Percentiles rank a stretch among this genome's conserved stretches.
phyloP scores from a whole-genome alignment of 2,113 vertebrate species.

The Megaceryle torquata region DNA sequence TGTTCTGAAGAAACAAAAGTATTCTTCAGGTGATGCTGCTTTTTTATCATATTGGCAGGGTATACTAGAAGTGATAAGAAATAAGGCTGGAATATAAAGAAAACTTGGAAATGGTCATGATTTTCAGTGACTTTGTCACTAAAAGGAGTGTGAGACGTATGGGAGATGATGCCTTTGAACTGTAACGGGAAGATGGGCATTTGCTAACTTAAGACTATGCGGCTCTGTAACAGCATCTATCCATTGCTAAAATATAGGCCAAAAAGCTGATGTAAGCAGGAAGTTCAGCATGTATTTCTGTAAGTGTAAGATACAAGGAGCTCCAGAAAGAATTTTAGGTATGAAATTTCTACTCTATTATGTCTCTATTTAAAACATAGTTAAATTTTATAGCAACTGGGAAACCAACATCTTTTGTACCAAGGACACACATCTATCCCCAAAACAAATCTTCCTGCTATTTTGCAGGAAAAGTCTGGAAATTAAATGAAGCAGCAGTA shows the following conservation, averaged over 20 bases:
- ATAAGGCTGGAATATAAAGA: background rate
- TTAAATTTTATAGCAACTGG: background rate
- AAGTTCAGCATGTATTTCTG: background rate
- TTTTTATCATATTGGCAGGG: background rate
- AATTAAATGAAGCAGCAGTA: background rate
- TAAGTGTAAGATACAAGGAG: background rate
- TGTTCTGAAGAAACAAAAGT: background rate
- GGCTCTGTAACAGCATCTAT: too few species aligned
- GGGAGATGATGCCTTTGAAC: background rate
- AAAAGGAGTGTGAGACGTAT: background rate
- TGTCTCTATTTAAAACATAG: background rate
- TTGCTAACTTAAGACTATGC: background rate
- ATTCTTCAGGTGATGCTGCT: background rate
- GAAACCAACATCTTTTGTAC: background rate
- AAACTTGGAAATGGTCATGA: background rate
- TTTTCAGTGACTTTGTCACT: background rate
- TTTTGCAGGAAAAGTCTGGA: background rate
- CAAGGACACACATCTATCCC: accelerated
- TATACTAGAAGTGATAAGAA: background rate
- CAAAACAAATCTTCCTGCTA: background rate
- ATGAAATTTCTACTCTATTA: background rate
- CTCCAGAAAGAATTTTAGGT: background rate
- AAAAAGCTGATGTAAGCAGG: background rate
- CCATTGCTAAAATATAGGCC: background rate
- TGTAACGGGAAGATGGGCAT: background rate